phyloP scores from a whole-genome alignment of 1,140 invertebrate species.

The Pemphigus obesinymphae region DNA sequence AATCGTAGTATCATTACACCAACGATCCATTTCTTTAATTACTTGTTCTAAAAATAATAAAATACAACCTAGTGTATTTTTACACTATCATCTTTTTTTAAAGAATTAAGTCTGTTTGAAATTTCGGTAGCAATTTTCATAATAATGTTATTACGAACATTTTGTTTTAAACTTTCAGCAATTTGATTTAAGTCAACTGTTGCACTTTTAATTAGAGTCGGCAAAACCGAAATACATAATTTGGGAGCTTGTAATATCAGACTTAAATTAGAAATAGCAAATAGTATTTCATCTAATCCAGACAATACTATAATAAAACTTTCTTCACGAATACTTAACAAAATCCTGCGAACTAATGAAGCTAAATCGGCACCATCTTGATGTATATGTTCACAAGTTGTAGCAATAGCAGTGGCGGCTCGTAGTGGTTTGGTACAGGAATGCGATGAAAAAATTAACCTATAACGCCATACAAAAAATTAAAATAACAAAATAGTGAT shows the following conservation, averaged over 20 bases:
- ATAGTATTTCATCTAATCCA: neutral
- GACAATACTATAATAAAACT: neutral
- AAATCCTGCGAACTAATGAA: neutral
- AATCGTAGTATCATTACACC: too few species aligned
- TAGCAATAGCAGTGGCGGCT: too few species aligned
- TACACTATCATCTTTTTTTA: too few species aligned
- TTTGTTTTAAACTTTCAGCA: neutral
- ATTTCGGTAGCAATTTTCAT: neutral
- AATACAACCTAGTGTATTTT: too few species aligned
- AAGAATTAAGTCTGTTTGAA: neutral
- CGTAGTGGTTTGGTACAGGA: too few species aligned
- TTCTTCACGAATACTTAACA: slow-evolving; percentile 1
- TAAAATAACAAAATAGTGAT: too few species aligned
- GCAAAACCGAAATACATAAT: slow-evolving; percentile 1
- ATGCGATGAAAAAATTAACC: too few species aligned
- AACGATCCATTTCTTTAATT: too few species aligned
- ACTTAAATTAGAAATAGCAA: neutral
- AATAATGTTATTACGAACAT: neutral
- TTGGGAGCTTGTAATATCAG: neutral
- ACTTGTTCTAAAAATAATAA: too few species aligned
- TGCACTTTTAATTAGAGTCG: neutral
- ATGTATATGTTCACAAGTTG: slow-evolving; percentile 1
- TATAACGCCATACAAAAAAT: too few species aligned
- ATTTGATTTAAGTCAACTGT: neutral
- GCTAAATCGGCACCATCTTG: neutral